A percentile compares a stretch with the other conserved stretches of the same genome.
phyloP scores from a whole-genome alignment of 2,888 invertebrate genomes.

The Drosophila infuscata region DNA sequence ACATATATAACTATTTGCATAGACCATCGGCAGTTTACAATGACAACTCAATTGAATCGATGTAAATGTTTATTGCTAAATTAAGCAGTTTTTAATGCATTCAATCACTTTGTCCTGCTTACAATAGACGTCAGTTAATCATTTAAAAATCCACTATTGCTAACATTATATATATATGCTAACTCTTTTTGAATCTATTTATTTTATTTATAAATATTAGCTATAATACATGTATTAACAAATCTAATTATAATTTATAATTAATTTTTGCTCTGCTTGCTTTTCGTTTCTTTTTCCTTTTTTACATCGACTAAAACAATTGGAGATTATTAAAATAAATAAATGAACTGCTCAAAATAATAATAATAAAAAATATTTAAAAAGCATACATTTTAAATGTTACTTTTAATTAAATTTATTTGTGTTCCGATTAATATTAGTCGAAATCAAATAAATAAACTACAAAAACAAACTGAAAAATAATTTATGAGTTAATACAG shows the following conservation, averaged over 20 bases:
- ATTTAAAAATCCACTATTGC: neutral
- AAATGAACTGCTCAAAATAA: neutral
- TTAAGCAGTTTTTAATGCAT: neutral
- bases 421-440: too few relatives aligned
- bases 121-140: neutral
- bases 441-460: neutral
- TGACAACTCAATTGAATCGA: slow-evolving; percentile 52
- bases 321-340: neutral
- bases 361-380: neutral
- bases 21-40: slow-evolving; percentile 36
- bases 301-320: neutral
- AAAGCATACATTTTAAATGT: neutral
- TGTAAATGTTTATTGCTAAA: slow-evolving; percentile 19
- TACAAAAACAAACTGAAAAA: neutral
- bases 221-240: neutral
- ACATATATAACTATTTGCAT: slow-evolving; percentile 7
- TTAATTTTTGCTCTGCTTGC: neutral
- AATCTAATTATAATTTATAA: neutral
- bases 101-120: neutral
- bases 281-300: neutral
- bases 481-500: slow-evolving; percentile 22
- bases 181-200: neutral
- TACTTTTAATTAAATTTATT: too few relatives aligned
- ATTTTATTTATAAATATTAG: neutral
- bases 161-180: neutral